These are phyloP conservation scores for Globia sparganii DNA, from an alignment of 2,888 invertebrate genomes.

Conservation along the genomic window DNA sequence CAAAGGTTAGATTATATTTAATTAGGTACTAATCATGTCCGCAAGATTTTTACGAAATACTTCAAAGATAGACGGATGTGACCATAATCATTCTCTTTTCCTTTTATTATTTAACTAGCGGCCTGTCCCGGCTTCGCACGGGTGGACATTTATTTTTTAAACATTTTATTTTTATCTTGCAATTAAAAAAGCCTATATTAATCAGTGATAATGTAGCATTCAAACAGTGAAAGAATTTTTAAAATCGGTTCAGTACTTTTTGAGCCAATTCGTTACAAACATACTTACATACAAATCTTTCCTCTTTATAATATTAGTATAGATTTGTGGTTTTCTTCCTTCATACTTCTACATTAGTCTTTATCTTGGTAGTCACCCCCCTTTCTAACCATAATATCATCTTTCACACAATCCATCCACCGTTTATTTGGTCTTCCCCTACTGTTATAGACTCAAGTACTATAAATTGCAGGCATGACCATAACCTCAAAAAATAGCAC, in stretches of 20 bases:
- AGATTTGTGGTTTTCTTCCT: not conserved
- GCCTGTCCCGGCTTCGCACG: too few species aligned
- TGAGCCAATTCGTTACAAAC: too few species aligned
- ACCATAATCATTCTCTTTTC: too few species aligned
- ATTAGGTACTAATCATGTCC: not conserved
- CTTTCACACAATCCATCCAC: not conserved
- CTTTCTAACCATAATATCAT: not conserved
- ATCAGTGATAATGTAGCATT: too few species aligned
- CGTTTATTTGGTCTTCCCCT: not conserved
- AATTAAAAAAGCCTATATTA: too few species aligned
- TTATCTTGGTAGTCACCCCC: not conserved
- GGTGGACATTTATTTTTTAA: too few species aligned
- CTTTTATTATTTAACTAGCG: too few species aligned
- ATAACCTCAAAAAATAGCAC: not conserved
- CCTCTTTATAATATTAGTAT: too few species aligned
- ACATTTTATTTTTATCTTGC: too few species aligned
- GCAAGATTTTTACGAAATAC: not conserved
- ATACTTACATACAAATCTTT: too few species aligned
- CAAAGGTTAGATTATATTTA: slow-evolving; percentile 16
- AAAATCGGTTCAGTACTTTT: too few species aligned
- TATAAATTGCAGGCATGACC: not conserved
- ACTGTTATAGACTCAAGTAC: not conserved
- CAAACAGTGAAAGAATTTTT: too few species aligned
- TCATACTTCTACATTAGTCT: not conserved
- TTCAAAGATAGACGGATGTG: not conserved